Base-by-base conservation (phyloP, 2,797 vertebrate species). In the Schizothorax lantsangensis region DNA sequence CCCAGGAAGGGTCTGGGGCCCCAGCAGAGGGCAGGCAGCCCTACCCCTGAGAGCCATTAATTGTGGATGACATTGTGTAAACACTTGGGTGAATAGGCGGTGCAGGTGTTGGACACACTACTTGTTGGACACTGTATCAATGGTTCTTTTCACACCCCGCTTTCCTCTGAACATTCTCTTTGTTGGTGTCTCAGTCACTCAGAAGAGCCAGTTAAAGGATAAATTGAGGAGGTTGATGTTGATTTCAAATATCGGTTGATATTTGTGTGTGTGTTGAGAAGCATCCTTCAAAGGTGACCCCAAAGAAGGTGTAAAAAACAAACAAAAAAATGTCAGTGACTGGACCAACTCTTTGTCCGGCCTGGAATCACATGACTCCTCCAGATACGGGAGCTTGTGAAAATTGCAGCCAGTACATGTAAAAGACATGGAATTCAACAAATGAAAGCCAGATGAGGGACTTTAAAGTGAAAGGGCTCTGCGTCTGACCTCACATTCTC, bases 41-140 rank as follows among this genome's bases (percentile, higher is more conserved):
- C 92, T 66, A 93, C 91, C 93, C 92, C 91, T 92, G 89, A 91
- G 92, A 97, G 97, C 97, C 96, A 96, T 97, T 98, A 97, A 98
- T 98, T 98, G 97, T 93, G 93, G 95, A 96, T 98, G 98, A 98
- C 98, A 99, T 97, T 97, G 96, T 98, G 97, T 98, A 98, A 99
- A 98, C 97, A 99, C 93, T 93, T 95, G 94, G 89, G 95, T 97
- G 98, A 99, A 99, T 97, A 97, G 97, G 94, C 93, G 88, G 93
- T 88, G 97, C 98, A 99, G 98, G 98, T 99, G 98, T 96, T 95
- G 95, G 97, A 94, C 91, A 96, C 96, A 92, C 93, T 93, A 89
- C 5, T 81, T 54, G 43, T 64, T 81, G 77, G 54, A 95, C 95
- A 93, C 94, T 91, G 95, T 95, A 95, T 92, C 92, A 93, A 93